Evolutionary conservation across 2,797 vertebrate species (phyloP), one percentile per base, ranked within the genome.

Genomic region (Cyclopterus lumpus): DNA sequence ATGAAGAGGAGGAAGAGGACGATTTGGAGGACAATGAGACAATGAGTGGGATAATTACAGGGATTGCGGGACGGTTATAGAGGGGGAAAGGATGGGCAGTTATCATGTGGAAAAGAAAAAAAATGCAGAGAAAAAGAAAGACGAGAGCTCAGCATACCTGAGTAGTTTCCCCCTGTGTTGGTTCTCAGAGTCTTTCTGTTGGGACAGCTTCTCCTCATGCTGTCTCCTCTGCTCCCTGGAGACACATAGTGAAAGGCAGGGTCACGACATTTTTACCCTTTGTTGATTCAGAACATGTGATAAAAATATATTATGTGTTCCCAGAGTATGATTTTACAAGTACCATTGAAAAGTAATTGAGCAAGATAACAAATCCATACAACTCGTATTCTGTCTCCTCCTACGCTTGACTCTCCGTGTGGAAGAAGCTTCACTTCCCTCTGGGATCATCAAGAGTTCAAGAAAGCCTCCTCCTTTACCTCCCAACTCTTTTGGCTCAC

Each of bases 391-490:
- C 78, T 81, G 79, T 59, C 42, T 36, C 73, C 79, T 80, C 82
- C 67, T 80, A 86, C 38, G 55, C 80, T 64, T 74, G 9, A 70
- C 83, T 79, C 71, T 87, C 71, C 22, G 34, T 46, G 67, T 75
- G 68, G 70, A 87, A 80, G 70, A 83, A 73, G 54, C 74, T 73
- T 42, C 66, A 89, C 72, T 63, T 69, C 77, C 83, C 73, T 73
- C 58, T 77, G 87, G 88, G 85, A 89, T 82, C 68, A 71, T 68
- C 68, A 80, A 63, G 86, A 82, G 89, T 88, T 90, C 78, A 86
- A 59, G 67, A 80, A 49, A 77, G 64, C 58, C 72, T 81, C 58
- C 72, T 81, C 62, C 69, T 77, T 49, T 53, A 62, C 55, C 77
- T 62, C 58, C 36, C 3, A 8, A 60, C 24, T 79, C 24, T 40